Conservation (phyloP, 2,888 invertebrate genomes). For the Incurvaria masculella region DNA sequence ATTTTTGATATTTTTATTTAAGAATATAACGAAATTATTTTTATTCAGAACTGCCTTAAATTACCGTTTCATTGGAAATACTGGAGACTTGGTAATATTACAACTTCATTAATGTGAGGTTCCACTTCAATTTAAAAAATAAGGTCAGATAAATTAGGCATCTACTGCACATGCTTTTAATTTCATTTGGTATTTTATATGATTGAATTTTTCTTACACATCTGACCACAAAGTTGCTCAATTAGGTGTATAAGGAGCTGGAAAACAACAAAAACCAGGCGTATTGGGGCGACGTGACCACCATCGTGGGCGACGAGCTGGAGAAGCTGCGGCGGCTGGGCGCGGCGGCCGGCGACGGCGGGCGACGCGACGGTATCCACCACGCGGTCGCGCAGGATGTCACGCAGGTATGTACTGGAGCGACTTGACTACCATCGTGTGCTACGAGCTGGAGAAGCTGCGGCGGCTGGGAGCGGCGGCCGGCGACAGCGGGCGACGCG, state of each 20-base stretch:
- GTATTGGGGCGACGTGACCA: constrained; percentile 96
- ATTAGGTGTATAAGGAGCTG: constrained; percentile 85
- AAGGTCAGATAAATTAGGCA: too few species aligned
- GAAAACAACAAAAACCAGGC: constrained; percentile 84
- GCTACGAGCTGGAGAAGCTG: constrained; percentile 88
- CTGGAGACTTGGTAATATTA: too few species aligned
- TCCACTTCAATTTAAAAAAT: too few species aligned
- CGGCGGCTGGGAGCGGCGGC: constrained; percentile 65
- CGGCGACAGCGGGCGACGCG: constrained; percentile 55
- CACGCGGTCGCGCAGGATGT: constrained; percentile 90
- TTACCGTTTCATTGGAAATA: too few species aligned
- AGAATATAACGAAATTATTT: too few species aligned
- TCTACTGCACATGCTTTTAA: too few species aligned
- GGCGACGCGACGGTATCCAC: constrained; percentile 79
- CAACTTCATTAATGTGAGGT: too few species aligned
- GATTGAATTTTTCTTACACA: too few species aligned
- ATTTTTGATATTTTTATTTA: too few species aligned
- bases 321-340: constrained; percentile 79
- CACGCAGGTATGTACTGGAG: constrained; percentile 82
- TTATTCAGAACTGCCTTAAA: too few species aligned
- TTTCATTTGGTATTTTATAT: too few species aligned
- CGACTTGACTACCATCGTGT: constrained; percentile 92
- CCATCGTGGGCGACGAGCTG: constrained; percentile 91
- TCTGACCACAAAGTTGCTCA: too few species aligned
- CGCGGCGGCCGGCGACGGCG: constrained; percentile 48